A percentile compares a stretch with the other conserved stretches of the same genome.
Conservation (phyloP, 2,888 invertebrate species). For the Drosophila kokeensis region DNA sequence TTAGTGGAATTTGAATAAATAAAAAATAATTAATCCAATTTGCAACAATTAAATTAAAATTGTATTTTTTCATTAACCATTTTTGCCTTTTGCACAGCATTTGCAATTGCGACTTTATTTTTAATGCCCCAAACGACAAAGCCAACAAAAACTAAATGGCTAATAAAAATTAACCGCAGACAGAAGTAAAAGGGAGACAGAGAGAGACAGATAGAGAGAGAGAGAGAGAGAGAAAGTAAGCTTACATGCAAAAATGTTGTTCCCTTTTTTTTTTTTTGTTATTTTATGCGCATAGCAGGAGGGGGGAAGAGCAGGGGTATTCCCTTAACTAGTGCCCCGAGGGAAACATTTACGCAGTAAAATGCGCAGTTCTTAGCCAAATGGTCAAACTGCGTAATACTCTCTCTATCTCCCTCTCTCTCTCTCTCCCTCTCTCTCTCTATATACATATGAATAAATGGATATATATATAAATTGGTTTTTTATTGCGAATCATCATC, state of each 20-base stretch:
- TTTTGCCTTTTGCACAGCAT: slow-evolving; percentile 32
- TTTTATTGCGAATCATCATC: slow-evolving; percentile 67
- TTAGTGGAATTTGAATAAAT: not conserved
- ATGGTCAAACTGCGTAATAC: slow-evolving; percentile 47
- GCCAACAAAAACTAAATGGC: slow-evolving; percentile 31
- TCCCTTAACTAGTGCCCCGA: slow-evolving; percentile 27
- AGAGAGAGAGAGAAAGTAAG: not conserved
- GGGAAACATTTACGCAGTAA: slow-evolving; percentile 38
- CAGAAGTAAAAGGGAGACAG: not conserved
- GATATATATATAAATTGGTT: slow-evolving; percentile 54
- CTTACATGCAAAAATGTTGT: slow-evolving; percentile 9
- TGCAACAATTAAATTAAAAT: not conserved
- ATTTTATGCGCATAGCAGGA: not conserved
- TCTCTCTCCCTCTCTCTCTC: not conserved
- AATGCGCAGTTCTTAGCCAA: slow-evolving; percentile 34
- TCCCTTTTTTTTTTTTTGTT: slow-evolving; percentile 9
- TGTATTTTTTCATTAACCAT: not conserved
- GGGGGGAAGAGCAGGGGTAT: not conserved
- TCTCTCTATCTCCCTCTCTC: not conserved
- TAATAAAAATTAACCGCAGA: slow-evolving; percentile 45
- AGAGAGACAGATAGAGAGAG: not conserved
- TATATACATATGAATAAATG: not conserved
- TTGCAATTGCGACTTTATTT: slow-evolving; percentile 36
- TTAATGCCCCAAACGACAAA: slow-evolving; percentile 6
- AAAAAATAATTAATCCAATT: not conserved